Percentiles rank a stretch among this genome's conserved stretches.
phyloP scores from a whole-genome alignment of 2,113 vertebrate species.

The Colinus virginianus region DNA sequence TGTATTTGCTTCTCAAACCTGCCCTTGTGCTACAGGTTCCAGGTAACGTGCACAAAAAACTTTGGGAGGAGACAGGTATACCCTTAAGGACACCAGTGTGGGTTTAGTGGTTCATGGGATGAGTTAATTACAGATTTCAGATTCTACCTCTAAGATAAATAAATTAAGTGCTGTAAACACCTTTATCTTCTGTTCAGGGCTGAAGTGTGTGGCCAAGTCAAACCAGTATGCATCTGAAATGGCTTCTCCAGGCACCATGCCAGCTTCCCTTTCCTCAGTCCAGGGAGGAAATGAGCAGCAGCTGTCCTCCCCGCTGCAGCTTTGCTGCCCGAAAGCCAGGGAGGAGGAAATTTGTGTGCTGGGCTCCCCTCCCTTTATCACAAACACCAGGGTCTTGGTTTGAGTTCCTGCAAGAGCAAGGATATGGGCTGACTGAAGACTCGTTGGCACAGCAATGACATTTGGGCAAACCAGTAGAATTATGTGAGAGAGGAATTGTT shows the following conservation, averaged over 20 bases:
- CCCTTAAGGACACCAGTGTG: not conserved
- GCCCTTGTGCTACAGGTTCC: not conserved
- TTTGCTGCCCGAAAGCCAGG: not conserved
- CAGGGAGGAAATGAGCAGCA: not conserved
- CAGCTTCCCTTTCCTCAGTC: not conserved
- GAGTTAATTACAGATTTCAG: not conserved
- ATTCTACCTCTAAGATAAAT: not conserved
- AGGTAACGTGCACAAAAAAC: not conserved
- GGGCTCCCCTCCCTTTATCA: not conserved
- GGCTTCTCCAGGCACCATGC: not conserved
- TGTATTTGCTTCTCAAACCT: not conserved
- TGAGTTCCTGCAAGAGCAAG: not conserved
- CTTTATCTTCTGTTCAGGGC: not conserved
- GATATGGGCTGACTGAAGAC: not conserved
- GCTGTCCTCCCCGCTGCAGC: not conserved
- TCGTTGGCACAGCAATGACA: not conserved
- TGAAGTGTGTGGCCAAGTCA: not conserved
- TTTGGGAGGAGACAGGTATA: not conserved
- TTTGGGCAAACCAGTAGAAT: not conserved
- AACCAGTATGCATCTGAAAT: not conserved
- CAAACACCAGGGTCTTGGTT: not conserved
- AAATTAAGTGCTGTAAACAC: not conserved
- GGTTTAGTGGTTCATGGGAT: not conserved
- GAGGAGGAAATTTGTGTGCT: not conserved
- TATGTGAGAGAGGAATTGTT: not conserved